phyloP scores from a whole-genome alignment of 2,797 vertebrate genomes.

The Eutrigla gurnardus region DNA sequence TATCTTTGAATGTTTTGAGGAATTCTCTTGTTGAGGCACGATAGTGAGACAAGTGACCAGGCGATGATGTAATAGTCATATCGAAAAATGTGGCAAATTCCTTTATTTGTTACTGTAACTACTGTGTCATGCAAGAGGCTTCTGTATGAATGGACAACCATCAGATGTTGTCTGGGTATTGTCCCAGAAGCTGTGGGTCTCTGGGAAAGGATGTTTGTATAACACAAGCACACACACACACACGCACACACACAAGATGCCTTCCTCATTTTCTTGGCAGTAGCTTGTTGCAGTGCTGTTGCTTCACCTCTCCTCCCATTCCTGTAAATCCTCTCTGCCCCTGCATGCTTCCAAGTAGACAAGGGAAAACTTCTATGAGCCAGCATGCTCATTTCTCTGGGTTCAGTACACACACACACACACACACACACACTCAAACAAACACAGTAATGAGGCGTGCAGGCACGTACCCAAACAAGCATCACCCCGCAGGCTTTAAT shows the following conservation, averaged over 20 bases:
- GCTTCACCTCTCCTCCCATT: constrained; percentile 36
- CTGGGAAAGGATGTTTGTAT: not conserved
- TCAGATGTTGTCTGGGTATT: not conserved
- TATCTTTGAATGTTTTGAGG: not conserved
- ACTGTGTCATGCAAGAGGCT: not conserved
- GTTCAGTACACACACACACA: not conserved
- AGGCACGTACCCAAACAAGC: not conserved
- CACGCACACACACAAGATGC: not conserved
- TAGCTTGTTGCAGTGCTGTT: constrained; percentile 8
- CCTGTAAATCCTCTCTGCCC: constrained; percentile 43
- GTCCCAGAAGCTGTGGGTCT: not conserved
- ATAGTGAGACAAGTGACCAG: not conserved
- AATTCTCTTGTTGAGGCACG: not conserved
- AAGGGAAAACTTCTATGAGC: not conserved
- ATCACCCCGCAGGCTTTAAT: not conserved
- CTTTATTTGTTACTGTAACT: not conserved
- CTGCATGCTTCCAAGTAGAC: not conserved
- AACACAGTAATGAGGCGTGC: not conserved
- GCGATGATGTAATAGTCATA: not conserved
- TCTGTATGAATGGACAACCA: not conserved
- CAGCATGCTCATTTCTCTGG: not conserved
- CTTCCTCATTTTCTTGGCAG: constrained; percentile 16
- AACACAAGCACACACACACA: not conserved
- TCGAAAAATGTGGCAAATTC: not conserved
- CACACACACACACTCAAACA: not conserved